These are phyloP conservation scores for Prorops nasuta DNA, from an alignment of 1,140 invertebrate genomes.

Conservation along the genomic window DNA sequence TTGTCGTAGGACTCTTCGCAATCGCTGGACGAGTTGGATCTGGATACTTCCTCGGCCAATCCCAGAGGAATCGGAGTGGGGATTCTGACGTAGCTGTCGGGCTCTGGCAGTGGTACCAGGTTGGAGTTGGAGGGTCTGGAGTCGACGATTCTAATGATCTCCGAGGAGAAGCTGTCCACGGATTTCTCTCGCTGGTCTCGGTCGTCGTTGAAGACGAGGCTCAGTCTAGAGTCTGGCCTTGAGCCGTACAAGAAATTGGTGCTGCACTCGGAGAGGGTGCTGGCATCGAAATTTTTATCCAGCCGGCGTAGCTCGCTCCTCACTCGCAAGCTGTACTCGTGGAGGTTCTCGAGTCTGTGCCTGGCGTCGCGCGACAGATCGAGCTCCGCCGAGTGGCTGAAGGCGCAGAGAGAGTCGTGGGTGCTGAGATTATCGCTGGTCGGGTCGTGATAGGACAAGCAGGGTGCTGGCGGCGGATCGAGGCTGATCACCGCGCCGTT, in stretches of 20 bases:
- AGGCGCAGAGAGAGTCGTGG: conserved; percentile 44
- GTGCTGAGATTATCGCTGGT: conserved; percentile 32
- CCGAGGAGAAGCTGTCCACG: conserved; percentile 8
- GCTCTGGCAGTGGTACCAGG: conserved; percentile 9
- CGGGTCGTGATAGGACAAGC: conserved; percentile 45
- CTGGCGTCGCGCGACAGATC: conserved; percentile 33
- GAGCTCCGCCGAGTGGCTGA: conserved; percentile 35
- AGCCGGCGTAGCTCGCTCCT: conserved; percentile 38
- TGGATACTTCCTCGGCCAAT: conserved; percentile 28
- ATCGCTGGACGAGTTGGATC: conserved; percentile 34
- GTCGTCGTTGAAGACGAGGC: conserved; percentile 3
- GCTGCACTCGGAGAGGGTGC: conserved; percentile 38
- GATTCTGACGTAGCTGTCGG: conserved; percentile 39
- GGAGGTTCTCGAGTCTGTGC: conserved; percentile 48
- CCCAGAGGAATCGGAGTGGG: conserved; percentile 41
- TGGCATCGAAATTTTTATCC: conserved; percentile 32
- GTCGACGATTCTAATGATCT: conserved; percentile 7
- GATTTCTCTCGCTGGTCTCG: conserved; percentile 7
- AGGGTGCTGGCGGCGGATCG: conserved; percentile 33
- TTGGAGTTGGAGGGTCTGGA: conserved; percentile 8
- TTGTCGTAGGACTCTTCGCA: conserved; percentile 30
- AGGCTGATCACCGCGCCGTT: conserved; percentile 46
- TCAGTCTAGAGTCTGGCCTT: conserved; percentile 34
- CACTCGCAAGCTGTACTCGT: conserved; percentile 47
- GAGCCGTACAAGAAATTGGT: conserved; percentile 25